Evolutionary conservation across 30 jellyfish, hydroid and myxozoan species (phyloP), one percentile per base, ranked within the genome.

Genomic region (Chrysaora quinquecirrha): DNA sequence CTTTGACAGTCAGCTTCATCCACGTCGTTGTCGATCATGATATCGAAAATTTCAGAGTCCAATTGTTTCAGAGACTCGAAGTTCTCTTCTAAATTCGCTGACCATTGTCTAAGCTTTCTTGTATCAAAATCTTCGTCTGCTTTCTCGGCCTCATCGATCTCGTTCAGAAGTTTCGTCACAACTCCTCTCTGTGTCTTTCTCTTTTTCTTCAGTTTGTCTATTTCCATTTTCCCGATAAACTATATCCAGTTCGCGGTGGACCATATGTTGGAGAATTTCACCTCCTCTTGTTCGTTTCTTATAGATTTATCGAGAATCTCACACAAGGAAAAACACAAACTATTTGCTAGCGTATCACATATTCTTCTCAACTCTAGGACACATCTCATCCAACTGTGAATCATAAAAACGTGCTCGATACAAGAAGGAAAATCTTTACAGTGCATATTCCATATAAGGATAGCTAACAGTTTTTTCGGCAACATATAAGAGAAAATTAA

Each of bases 21-120:
- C 52, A 22, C 76, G 68, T 52, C 68, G 24, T 64, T 14, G 14
- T 64, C 76, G 50, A 64, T 64, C 76, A 64, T 64, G 3, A 6
- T 2, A 7, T 64, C 76, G n/a, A 32, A 64, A 64, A 64, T 64
- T 18, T 64, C 76, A 18, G 48, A 29, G 52, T 64, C 76, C 23
- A 64, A 58, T 64, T 11, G 14, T 11, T 10, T 64, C 21, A 24
- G 76, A 64, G 3, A 3, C 24, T 29, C 54, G 3, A 3, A 29
- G 48, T 64, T 64, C 11, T 64, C 76, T 27, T 64, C 52, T 24
- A 27, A 64, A 23, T 27, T 64, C 52, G 76, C 52, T 29, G 76
- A 10, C 48, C 48, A 64, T 32, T 64, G 76, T 64, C 27, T 64
- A 6, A 64, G 52, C 52, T 3, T 60, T 64, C 48, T 27, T 10